Evolutionary conservation across 1,140 invertebrate genomes (phyloP).

Genomic region (Rhynchophorus ferrugineus): DNA sequence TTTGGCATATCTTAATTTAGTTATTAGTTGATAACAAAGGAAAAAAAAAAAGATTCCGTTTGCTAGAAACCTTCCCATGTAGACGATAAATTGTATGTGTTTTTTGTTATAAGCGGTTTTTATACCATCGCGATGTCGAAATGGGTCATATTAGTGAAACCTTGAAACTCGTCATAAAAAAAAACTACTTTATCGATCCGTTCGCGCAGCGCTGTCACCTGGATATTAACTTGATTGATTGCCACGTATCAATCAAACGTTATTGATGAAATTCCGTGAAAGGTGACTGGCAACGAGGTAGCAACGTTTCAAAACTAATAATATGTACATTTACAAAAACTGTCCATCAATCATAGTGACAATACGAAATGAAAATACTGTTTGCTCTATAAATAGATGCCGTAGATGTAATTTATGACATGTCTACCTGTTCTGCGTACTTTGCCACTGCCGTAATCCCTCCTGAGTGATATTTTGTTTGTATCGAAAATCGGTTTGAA

Average conservation of each 20-base stretch:
- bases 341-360: constrained; percentile 21
- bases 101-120: too few species aligned
- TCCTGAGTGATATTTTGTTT: background rate
- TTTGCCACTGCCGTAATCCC: background rate
- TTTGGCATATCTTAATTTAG: background rate
- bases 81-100: background rate
- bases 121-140: too few species aligned
- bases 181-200: constrained; percentile 8
- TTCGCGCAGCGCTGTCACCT: constrained; percentile 13
- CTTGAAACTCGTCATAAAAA: background rate
- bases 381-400: constrained; percentile 19
- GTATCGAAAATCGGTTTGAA: too few species aligned
- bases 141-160: too few species aligned
- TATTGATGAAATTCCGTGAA: constrained; percentile 20
- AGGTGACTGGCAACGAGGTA: constrained; percentile 16
- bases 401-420: constrained; percentile 15
- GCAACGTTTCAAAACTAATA: constrained; percentile 19
- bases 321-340: constrained; percentile 23
- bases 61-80: background rate
- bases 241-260: constrained; percentile 22
- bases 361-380: constrained; percentile 17
- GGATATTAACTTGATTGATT: constrained; percentile 21
- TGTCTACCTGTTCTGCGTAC: background rate
- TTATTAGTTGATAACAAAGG: background rate
- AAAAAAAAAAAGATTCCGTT: too few species aligned